Evolutionary conservation across 2,888 invertebrate species (phyloP).

Genomic region (Amiota minor): DNA sequence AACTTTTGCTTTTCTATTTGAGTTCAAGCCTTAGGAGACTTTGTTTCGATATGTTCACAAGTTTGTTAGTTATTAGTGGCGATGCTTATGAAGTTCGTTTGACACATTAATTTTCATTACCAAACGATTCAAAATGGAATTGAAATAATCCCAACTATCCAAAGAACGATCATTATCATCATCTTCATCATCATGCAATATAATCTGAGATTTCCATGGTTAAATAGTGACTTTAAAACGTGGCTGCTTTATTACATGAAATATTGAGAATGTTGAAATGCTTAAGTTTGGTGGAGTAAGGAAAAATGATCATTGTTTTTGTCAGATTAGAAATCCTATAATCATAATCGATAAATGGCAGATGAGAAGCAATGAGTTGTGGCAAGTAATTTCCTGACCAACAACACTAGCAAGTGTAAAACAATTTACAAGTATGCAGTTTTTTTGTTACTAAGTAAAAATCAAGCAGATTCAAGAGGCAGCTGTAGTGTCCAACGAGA

Average conservation of each 20-base stretch:
- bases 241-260: conserved; percentile 8
- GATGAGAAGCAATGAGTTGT: background rate
- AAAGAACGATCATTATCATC: no score
- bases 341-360: conserved; percentile 61
- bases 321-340: conserved; percentile 49
- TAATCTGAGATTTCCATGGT: conserved; percentile 8
- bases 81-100: conserved; percentile 13
- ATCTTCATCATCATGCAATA: conserved; percentile 6
- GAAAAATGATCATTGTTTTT: conserved; percentile 46
- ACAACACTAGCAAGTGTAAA: conserved; percentile 15
- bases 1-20: background rate
- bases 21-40: background rate
- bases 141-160: no score
- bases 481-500: background rate
- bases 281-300: conserved; percentile 40
- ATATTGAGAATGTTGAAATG: conserved; percentile 51
- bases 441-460: background rate
- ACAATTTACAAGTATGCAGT: conserved; percentile 21
- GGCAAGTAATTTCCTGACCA: conserved; percentile 59
- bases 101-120: conserved; percentile 40
- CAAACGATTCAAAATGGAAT: background rate
- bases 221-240: background rate
- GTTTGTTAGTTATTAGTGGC: conserved; percentile 31
- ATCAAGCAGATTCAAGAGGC: conserved; percentile 5
- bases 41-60: conserved; percentile 27